phyloP scores from a whole-genome alignment of 2,888 invertebrate genomes.

The Plebejus argus region DNA sequence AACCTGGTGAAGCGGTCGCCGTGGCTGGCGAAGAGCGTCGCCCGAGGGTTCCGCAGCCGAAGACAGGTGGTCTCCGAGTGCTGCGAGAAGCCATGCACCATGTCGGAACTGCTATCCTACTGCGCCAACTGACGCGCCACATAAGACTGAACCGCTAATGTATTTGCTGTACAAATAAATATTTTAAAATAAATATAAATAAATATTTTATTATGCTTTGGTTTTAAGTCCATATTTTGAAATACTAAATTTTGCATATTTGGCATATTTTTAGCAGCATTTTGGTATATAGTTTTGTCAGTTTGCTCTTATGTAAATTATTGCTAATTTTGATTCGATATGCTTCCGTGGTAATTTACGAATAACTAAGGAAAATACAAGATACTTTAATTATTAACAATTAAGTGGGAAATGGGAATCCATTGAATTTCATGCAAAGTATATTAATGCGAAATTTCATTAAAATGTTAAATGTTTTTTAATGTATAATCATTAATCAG shows the following conservation, averaged over 20 bases:
- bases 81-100: conserved; percentile 50
- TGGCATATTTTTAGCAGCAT: too few relatives aligned
- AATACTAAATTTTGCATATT: not conserved
- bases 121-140: conserved; percentile 41
- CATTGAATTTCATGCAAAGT: too few relatives aligned
- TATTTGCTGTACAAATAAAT: not conserved
- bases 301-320: too few relatives aligned
- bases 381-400: too few relatives aligned
- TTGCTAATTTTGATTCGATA: too few relatives aligned
- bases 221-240: not conserved
- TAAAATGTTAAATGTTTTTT: too few relatives aligned
- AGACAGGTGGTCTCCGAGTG: conserved; percentile 50
- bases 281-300: too few relatives aligned
- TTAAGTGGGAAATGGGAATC: too few relatives aligned
- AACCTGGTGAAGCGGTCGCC: conserved; percentile 40
- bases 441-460: too few relatives aligned
- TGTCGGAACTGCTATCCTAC: conserved; percentile 48
- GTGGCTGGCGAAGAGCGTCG: conserved; percentile 38
- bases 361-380: too few relatives aligned
- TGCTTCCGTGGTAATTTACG: too few relatives aligned
- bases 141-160: conserved; percentile 20
- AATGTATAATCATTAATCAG: too few relatives aligned
- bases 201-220: not conserved
- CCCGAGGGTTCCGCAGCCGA: conserved; percentile 42
- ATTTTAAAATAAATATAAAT: not conserved